Evolutionary conservation across 1,140 invertebrate species (phyloP), one percentile per base, ranked within the genome.

Genomic region (Halesus radiatus): DNA sequence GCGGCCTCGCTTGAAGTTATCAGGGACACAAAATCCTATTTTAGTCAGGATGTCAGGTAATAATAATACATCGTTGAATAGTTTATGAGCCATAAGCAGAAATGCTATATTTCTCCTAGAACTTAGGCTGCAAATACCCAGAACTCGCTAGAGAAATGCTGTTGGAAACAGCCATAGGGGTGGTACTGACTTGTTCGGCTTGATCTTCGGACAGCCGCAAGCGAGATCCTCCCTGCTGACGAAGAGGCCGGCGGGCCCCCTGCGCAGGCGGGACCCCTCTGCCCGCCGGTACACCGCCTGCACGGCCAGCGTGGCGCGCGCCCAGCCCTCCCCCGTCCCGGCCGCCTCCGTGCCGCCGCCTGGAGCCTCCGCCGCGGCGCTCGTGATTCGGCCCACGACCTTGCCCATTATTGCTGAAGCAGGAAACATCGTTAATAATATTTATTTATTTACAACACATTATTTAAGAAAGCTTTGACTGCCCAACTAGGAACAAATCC

Each of bases 201-300:
- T 97, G 85, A 99, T 94, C 90, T 97, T 98, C 77, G 97, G 98
- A 91, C 98, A 99, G 90, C 96, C 98, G 91, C 98, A 99, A 74
- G 94, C 93, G 81, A 98, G 91, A 89, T 98, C 96, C 64, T 91
- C 88, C 85, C 92, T 91, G 86, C 93, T 94, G 81, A 98, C 94
- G 92, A 94, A 96, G 78, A 98, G 93, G 70, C 92, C 92, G 84
- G 94, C 91, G 82, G 93, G 91, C 76, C 94, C 93, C 76, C 92
- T 92, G 82, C 93, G 86, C 13, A 88, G 88, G 84, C 87, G 76
- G 85, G 64, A 88, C 85, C 75, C 85, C 86, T 82, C 87, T 85
- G 84, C 91, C 84, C 93, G 93, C 89, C 98, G 98, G 93, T 95
- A 98, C 80, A 98, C 94, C 78, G 93, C 92, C 85, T 95, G 92